A percentile compares a stretch with the other conserved stretches of the same genome.
Conservation (phyloP, 2,888 invertebrate species). For the Meandrusa payeni region DNA sequence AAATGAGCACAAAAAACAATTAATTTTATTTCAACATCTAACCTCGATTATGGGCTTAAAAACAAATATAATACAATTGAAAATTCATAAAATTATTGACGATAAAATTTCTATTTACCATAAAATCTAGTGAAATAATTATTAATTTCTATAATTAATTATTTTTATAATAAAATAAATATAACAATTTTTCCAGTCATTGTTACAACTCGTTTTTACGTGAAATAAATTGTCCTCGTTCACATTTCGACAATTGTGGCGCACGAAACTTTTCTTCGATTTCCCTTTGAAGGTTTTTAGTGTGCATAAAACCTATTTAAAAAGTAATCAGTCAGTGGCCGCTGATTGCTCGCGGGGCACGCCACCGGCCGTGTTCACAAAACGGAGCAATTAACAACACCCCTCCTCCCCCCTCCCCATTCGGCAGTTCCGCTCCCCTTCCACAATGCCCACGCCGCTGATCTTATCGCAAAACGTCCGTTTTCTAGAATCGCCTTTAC, state of each 20-base stretch:
- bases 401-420: slow-evolving; percentile 47
- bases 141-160: too few relatives aligned
- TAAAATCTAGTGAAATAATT: too few relatives aligned
- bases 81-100: too few relatives aligned
- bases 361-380: slow-evolving; percentile 79
- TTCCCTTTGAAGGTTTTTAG: slow-evolving; percentile 74
- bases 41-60: too few relatives aligned
- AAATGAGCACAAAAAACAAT: too few relatives aligned
- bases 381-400: slow-evolving; percentile 79
- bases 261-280: slow-evolving; percentile 64
- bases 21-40: too few relatives aligned
- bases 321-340: slow-evolving; percentile 79
- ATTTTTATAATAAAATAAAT: too few relatives aligned
- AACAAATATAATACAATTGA: too few relatives aligned
- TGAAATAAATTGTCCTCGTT: slow-evolving; percentile 54
- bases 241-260: slow-evolving; percentile 50
- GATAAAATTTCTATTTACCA: too few relatives aligned
- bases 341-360: slow-evolving; percentile 76
- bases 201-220: slow-evolving; percentile 44
- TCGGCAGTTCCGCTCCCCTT: slow-evolving; percentile 35
- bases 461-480: slow-evolving; percentile 80
- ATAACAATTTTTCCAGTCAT: slow-evolving; percentile 38
- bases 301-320: slow-evolving; percentile 79
- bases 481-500: slow-evolving; percentile 79
- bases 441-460: slow-evolving; percentile 46